These are phyloP conservation scores for Conopomorpha cramerella DNA, from an alignment of 1,140 invertebrate species.

Conservation along the genomic window DNA sequence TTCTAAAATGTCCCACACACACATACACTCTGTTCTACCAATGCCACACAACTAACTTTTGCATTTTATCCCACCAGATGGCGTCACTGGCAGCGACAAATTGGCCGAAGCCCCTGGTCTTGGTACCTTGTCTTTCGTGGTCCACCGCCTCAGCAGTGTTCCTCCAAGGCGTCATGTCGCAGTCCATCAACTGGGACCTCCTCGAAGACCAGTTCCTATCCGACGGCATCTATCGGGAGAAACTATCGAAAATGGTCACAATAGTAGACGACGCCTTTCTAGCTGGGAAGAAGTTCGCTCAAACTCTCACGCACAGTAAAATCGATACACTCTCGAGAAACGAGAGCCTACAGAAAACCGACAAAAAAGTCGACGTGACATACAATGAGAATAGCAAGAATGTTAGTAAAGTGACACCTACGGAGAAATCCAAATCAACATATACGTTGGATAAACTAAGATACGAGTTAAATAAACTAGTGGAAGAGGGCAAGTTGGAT, in stretches of 20 bases:
- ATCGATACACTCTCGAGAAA: too few species aligned
- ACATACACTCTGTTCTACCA: too few species aligned
- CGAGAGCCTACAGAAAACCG: slow-evolving; percentile 51
- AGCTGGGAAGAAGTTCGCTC: slow-evolving; percentile 81
- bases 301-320: too few species aligned
- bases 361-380: slow-evolving; percentile 27
- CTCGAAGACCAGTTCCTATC: slow-evolving; percentile 88
- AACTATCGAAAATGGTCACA: slow-evolving; percentile 81
- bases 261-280: slow-evolving; percentile 73
- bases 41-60: too few species aligned
- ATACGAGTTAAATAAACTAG: slow-evolving; percentile 24
- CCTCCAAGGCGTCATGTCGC: slow-evolving; percentile 93
- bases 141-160: slow-evolving; percentile 95
- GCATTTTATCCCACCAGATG: slow-evolving; percentile 89
- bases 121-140: slow-evolving; percentile 96
- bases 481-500: slow-evolving; percentile 40
- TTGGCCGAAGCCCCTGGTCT: slow-evolving; percentile 89
- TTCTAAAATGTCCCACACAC: too few species aligned
- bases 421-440: slow-evolving; percentile 5
- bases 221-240: slow-evolving; percentile 80
- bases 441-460: slow-evolving; percentile 16
- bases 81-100: slow-evolving; percentile 93
- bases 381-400: slow-evolving; percentile 22
- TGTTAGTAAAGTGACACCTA: slow-evolving; percentile 6
- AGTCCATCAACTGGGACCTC: slow-evolving; percentile 92